phyloP scores from a whole-genome alignment of 1,140 invertebrate species.

The Acromyrmex charruanus region DNA sequence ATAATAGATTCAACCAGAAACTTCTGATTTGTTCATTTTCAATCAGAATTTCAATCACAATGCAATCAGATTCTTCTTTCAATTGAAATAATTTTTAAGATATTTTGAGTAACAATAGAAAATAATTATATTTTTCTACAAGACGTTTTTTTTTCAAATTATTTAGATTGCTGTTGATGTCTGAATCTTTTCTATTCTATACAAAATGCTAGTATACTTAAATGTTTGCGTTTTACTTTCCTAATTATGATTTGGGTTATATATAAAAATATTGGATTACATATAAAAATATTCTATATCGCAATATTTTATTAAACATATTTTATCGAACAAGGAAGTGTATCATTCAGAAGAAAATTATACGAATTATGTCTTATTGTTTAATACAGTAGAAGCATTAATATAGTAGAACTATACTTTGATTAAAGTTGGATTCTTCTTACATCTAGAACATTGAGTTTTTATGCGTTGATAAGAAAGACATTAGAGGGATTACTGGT shows the following conservation, averaged over 20 bases:
- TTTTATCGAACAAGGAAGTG: not conserved
- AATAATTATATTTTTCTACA: not conserved
- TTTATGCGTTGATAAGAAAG: conserved; percentile 58
- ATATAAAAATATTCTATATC: not conserved
- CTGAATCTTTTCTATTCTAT: not conserved
- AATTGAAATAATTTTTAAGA: not conserved
- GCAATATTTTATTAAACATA: not conserved
- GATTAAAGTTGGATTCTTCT: conserved; percentile 49
- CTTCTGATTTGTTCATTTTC: too few relatives aligned
- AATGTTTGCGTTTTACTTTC: not conserved
- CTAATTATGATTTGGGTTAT: not conserved
- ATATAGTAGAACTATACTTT: conserved; percentile 29
- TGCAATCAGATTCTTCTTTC: too few relatives aligned
- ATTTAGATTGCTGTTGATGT: not conserved
- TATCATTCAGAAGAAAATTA: not conserved
- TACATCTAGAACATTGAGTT: conserved; percentile 22
- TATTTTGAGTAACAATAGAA: not conserved
- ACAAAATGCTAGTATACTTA: not conserved
- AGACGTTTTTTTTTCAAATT: not conserved
- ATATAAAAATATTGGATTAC: not conserved
- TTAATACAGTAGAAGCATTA: conserved; percentile 21
- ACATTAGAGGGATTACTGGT: conserved; percentile 55
- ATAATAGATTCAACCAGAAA: too few relatives aligned
- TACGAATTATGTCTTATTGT: not conserved
- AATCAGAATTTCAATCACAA: too few relatives aligned